Percentiles rank a stretch among this genome's conserved stretches.
phyloP scores from a whole-genome alignment of 2,888 invertebrate species.

The Melipona bicolor region DNA sequence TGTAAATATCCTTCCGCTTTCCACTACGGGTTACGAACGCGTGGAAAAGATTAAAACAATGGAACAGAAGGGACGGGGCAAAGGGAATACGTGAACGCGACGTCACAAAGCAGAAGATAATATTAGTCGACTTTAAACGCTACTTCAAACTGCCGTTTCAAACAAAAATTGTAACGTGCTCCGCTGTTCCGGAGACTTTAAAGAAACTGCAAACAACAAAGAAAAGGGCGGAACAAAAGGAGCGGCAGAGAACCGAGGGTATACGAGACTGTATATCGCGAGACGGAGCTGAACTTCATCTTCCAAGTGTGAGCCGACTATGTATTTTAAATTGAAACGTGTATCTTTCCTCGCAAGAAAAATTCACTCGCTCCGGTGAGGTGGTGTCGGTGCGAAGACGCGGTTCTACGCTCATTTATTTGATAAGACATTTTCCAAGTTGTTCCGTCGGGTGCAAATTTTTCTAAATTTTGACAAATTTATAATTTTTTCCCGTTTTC shows the following conservation, averaged over 20 bases:
- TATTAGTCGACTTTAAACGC: constrained; percentile 30
- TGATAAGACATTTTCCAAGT: background rate
- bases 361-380: background rate
- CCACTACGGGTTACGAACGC: background rate
- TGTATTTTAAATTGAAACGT: constrained; percentile 6
- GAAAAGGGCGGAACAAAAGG: constrained; percentile 27
- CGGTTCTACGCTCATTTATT: background rate
- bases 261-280: constrained; percentile 1
- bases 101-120: constrained; percentile 14
- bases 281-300: constrained; percentile 10
- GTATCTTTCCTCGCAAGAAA: background rate
- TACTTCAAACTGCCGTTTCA: constrained; percentile 20
- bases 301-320: constrained; percentile 9
- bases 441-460: too few relatives aligned
- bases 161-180: constrained; percentile 32
- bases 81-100: background rate
- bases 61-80: background rate
- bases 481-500: too few relatives aligned
- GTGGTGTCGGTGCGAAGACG: background rate
- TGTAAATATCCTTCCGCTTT: background rate
- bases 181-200: constrained; percentile 1
- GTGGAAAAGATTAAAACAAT: constrained; percentile 12
- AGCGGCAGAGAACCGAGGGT: background rate
- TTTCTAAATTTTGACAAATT: too few relatives aligned
- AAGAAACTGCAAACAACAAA: constrained; percentile 26